Base-by-base conservation (phyloP, 2,888 invertebrate species). In the Ectobius pallidus region DNA sequence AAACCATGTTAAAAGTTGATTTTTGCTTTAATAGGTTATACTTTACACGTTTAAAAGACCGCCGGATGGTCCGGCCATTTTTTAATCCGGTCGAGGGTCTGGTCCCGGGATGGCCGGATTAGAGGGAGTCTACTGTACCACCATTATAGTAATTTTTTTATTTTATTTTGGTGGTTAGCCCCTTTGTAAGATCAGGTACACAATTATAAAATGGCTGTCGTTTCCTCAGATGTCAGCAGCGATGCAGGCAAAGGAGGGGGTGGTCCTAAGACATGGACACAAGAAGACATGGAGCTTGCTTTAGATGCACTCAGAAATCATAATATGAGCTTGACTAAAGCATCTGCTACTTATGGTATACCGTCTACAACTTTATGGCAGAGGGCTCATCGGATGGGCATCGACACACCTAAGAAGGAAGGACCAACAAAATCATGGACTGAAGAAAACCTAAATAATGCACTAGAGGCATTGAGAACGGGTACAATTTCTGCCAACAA, bases 301-400 rank as follows among this genome's bases (percentile, higher is more conserved):
- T 86, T 95, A 78, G 93, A 95, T 78, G 94, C 95, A 39, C 86
- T 95, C 75, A 87, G 93, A 81, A 92, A 91, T 81, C 94, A 94
- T 81, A 90, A 93, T 80, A 94, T 95, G 94, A 95, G 94, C 80
- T 88, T 95, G 75, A 95, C 95, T 73, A 94, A 94, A 85, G 92
- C 93, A 70, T 91, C 92, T 78, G 91, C 94, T 55, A 91, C 91
- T 25, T 95, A 91, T 83, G 94, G 95, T 77, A 95, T 95, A 80
- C 95, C 95, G 69, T 94, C 95, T 71, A 95, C 95, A 68, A 95
- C 95, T 16, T 86, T 95, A 44, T 95, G 95, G 95, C 95, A 95
- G 84, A 88, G 95, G 77, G 95, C 95, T 39, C 95, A 95, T 84
- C 87, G 94, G 71, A 85, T 94, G 80, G 95, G 95, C 77, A 95